phyloP scores from a whole-genome alignment of 2,113 vertebrate genomes.

The Columba livia region DNA sequence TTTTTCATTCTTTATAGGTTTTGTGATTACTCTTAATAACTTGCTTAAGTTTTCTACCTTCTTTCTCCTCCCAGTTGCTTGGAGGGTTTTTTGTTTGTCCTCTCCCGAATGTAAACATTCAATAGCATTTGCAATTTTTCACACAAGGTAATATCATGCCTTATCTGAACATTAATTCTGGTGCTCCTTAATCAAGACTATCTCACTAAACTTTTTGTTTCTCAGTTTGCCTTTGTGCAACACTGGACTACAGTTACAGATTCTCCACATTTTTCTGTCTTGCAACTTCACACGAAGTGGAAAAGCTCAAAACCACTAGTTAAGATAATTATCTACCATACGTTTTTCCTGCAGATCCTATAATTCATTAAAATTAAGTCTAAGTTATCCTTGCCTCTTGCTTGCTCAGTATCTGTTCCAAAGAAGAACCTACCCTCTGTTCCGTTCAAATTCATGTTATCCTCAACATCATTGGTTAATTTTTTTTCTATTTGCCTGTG shows the following conservation, averaged over 20 bases:
- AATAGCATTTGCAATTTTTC: not conserved
- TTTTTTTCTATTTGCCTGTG: not conserved
- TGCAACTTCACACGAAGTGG: not conserved
- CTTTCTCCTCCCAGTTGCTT: not conserved
- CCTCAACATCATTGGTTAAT: not conserved
- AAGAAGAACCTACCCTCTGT: not conserved
- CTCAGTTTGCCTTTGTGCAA: not conserved
- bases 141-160: not conserved
- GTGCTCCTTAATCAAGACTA: not conserved
- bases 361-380: not conserved
- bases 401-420: not conserved
- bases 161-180: not conserved
- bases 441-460: not conserved
- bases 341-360: not conserved
- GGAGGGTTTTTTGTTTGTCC: not conserved
- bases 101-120: not conserved
- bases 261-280: not conserved
- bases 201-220: not conserved
- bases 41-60: not conserved
- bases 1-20: not conserved
- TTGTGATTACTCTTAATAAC: not conserved
- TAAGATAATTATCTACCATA: not conserved
- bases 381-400: not conserved
- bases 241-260: not conserved
- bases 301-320: not conserved